phyloP scores from a whole-genome alignment of 2,888 invertebrate species.

The Drosophila nr. perissopoda region DNA sequence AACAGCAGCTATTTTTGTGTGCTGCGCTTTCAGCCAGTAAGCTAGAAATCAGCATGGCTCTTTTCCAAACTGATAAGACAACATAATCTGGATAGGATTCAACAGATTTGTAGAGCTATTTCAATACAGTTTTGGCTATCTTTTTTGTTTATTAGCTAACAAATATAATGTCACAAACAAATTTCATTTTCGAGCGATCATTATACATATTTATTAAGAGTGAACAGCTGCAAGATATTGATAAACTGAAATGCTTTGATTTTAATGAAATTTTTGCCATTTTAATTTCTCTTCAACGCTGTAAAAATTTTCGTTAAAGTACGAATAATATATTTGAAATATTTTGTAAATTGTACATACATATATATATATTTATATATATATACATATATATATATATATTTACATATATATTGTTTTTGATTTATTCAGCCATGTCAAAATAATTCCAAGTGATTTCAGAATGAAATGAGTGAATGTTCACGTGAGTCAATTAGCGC shows the following conservation, averaged over 20 bases:
- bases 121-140: neutral
- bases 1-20: slow-evolving; percentile 10
- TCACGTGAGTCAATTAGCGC: slow-evolving; percentile 66
- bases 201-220: neutral
- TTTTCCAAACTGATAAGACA: neutral
- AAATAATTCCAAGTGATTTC: slow-evolving; percentile 20
- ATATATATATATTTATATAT: slow-evolving; percentile 30
- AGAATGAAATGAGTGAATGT: slow-evolving; percentile 18
- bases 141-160: neutral
- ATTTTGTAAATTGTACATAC: slow-evolving; percentile 28
- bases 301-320: slow-evolving; percentile 27
- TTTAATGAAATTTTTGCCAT: neutral
- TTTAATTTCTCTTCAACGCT: slow-evolving; percentile 23
- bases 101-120: neutral
- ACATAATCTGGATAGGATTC: neutral
- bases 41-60: neutral
- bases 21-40: slow-evolving; percentile 25
- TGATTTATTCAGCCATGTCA: neutral
- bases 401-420: neutral
- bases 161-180: neutral
- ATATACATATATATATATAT: neutral
- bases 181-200: neutral
- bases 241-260: neutral
- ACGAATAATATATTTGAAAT: slow-evolving; percentile 5
- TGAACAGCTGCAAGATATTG: neutral